Conservation (phyloP, 2,113 vertebrate genomes). For the Prochilodus magdalenae region DNA sequence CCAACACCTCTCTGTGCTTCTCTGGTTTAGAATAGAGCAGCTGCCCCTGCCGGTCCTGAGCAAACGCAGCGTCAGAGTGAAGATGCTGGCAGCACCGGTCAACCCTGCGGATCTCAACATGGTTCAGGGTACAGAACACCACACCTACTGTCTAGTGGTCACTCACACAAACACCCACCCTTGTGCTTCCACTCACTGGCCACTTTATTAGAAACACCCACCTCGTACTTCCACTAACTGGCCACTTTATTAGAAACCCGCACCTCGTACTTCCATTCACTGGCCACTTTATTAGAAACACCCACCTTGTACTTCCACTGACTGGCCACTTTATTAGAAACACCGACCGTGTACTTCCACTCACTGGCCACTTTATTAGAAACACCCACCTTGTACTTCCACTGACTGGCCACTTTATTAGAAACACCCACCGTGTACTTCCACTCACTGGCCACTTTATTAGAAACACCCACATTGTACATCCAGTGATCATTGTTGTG, state of each 20-base stretch:
- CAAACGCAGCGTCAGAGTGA: slow-evolving; percentile 52
- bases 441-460: neutral
- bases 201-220: neutral
- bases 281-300: neutral
- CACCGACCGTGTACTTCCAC: neutral
- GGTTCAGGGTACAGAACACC: slow-evolving; percentile 61
- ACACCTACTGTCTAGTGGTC: neutral
- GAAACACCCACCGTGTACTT: neutral
- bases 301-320: neutral
- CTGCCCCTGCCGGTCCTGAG: slow-evolving; percentile 44
- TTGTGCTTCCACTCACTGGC: neutral
- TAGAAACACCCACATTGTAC: neutral
- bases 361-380: neutral
- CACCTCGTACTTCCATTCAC: neutral
- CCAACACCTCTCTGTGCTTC: neutral
- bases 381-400: neutral
- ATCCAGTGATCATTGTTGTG: neutral
- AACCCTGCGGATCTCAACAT: slow-evolving; percentile 73
- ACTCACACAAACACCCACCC: no score
- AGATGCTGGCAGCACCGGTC: slow-evolving; percentile 67
- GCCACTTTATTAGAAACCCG: no score
- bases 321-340: neutral
- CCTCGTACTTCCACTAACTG: neutral
- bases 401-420: neutral
- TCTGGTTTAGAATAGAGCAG: slow-evolving; percentile 54